phyloP scores from a whole-genome alignment of 1,140 invertebrate species.

The Cydia pomonella region DNA sequence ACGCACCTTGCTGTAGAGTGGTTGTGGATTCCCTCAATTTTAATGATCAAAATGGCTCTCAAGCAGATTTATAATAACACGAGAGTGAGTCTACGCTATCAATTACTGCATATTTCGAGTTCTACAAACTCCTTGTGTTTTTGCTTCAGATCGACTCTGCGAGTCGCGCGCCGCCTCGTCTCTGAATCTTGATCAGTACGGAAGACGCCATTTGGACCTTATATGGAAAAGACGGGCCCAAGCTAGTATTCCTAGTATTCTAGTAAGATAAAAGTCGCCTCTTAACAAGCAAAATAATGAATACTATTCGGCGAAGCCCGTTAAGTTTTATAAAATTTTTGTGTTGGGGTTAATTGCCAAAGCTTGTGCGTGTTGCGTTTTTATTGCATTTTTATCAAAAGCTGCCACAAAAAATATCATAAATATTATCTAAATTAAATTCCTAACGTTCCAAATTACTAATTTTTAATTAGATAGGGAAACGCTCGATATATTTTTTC shows the following conservation, averaged over 20 bases:
- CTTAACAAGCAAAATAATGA: slow-evolving; percentile 1
- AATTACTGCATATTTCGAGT: slow-evolving; percentile 32
- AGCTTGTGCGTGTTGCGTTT: slow-evolving; percentile 1
- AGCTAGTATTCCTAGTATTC: slow-evolving; percentile 16
- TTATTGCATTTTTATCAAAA: background rate
- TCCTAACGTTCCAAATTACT: background rate
- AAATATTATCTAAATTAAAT: background rate
- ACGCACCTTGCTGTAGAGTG: too few species aligned
- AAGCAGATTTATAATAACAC: background rate
- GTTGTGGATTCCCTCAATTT: background rate
- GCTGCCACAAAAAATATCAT: background rate
- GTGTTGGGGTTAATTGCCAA: background rate
- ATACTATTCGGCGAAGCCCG: background rate
- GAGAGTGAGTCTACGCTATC: background rate
- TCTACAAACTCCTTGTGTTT: slow-evolving; percentile 5
- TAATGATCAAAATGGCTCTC: background rate
- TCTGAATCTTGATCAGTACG: slow-evolving; percentile 27
- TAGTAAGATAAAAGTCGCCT: slow-evolving; percentile 3
- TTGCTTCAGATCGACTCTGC: background rate
- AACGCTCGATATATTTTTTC: background rate
- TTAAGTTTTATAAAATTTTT: slow-evolving; percentile 3
- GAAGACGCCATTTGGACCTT: slow-evolving; percentile 29
- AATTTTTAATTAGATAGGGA: background rate
- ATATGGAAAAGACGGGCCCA: slow-evolving; percentile 12
- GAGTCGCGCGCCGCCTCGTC: slow-evolving; percentile 6